phyloP scores from a whole-genome alignment of 2,888 invertebrate species.

The Hypselothyrea guttata region DNA sequence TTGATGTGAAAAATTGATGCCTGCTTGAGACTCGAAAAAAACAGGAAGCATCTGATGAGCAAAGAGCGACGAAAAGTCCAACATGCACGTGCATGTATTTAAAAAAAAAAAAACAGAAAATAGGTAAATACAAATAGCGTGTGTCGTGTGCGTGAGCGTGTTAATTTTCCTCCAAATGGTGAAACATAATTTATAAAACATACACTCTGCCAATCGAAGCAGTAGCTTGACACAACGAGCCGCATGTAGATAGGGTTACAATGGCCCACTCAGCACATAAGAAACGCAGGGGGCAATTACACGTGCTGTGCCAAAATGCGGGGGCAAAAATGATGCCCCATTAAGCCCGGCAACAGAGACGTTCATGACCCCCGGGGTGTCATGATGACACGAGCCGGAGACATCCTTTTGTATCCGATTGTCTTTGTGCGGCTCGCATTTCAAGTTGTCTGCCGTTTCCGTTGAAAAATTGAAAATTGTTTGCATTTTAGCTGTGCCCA shows the following conservation, averaged over 20 bases:
- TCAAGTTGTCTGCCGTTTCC: too few species aligned
- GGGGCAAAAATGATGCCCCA: slow-evolving; percentile 49
- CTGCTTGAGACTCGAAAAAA: slow-evolving; percentile 26
- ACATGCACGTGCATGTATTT: slow-evolving; percentile 75
- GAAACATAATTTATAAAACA: slow-evolving; percentile 70
- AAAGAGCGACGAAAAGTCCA: slow-evolving; percentile 40
- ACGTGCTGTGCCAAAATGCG: slow-evolving; percentile 54
- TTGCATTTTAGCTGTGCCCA: too few species aligned
- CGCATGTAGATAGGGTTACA: slow-evolving; percentile 16
- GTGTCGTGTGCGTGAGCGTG: slow-evolving; percentile 59
- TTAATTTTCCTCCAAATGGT: slow-evolving; percentile 72
- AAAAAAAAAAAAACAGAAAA: slow-evolving; percentile 47
- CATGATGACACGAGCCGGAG: slow-evolving; percentile 45
- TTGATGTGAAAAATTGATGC: slow-evolving; percentile 77
- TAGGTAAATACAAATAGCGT: slow-evolving; percentile 16
- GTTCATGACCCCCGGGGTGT: slow-evolving; percentile 74
- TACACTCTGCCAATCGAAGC: slow-evolving; percentile 31
- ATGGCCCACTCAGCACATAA: slow-evolving; percentile 10
- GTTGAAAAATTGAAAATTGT: too few species aligned
- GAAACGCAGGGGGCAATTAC: slow-evolving; percentile 55
- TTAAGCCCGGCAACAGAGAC: slow-evolving; percentile 70
- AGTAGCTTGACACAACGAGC: not conserved
- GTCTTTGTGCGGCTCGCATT: too few species aligned
- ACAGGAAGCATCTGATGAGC: not conserved
- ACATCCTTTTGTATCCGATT: not conserved